Evolutionary conservation across 2,888 invertebrate species (phyloP).

Genomic region (Harpalus rubripes): DNA sequence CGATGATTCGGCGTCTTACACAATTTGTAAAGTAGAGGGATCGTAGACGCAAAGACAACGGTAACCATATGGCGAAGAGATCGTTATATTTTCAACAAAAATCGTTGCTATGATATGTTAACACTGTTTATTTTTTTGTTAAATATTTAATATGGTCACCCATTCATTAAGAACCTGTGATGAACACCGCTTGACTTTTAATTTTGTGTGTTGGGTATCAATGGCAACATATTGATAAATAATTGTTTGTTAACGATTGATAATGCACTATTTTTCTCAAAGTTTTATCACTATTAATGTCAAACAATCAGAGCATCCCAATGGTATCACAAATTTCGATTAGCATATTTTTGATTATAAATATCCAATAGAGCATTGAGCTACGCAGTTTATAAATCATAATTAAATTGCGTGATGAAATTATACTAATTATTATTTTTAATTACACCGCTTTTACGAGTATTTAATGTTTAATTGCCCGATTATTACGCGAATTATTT

Average conservation of each 20-base stretch:
- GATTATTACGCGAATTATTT: constrained; percentile 41
- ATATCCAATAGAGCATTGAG: constrained; percentile 54
- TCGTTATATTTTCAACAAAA: background rate
- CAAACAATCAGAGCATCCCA: constrained; percentile 30
- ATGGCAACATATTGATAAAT: background rate
- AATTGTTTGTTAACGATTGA: background rate
- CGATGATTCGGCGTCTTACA: constrained; percentile 70
- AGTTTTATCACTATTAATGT: constrained; percentile 14
- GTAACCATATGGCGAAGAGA: constrained; percentile 49
- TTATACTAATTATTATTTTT: constrained; percentile 62
- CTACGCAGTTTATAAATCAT: constrained; percentile 49
- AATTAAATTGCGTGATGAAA: constrained; percentile 58
- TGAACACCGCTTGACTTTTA: background rate
- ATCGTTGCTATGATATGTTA: no score
- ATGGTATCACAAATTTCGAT: constrained; percentile 29
- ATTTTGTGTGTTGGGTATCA: background rate
- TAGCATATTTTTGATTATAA: constrained; percentile 54
- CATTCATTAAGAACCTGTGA: background rate
- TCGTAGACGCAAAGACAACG: constrained; percentile 19
- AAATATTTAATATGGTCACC: no score
- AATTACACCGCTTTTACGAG: constrained; percentile 58
- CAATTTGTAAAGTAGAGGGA: background rate
- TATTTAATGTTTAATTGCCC: constrained; percentile 58
- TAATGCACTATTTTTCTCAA: background rate
- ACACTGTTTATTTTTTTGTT: no score